A percentile compares a stretch with the other conserved stretches of the same genome.
Evolutionary conservation across 2,113 vertebrate species (phyloP).

Genomic region (Saiga tatarica): DNA sequence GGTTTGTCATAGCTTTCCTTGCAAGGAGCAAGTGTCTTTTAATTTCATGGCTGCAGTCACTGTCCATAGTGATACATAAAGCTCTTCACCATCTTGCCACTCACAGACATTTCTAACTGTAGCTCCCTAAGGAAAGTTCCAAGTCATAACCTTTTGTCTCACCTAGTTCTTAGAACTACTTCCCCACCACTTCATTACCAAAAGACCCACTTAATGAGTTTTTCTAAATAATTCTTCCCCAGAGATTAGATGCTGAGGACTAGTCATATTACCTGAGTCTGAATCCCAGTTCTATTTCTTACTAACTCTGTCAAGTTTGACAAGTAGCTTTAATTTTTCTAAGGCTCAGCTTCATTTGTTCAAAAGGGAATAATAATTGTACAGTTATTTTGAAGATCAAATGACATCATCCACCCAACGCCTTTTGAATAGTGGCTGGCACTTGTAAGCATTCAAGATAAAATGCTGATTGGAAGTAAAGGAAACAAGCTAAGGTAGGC

Average conservation of each 20-base stretch:
- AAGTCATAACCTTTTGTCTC: not conserved
- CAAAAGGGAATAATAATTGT: conserved; percentile 25
- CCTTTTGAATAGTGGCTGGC: not conserved
- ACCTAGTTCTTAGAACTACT: not conserved
- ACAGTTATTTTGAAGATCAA: not conserved
- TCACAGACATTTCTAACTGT: not conserved
- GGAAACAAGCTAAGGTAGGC: not conserved
- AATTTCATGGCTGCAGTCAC: not conserved
- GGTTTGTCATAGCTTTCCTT: not conserved
- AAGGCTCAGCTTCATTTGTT: not conserved
- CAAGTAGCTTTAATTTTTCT: conserved; percentile 15
- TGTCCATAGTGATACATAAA: not conserved
- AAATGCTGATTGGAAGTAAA: conserved; percentile 12
- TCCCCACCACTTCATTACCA: not conserved
- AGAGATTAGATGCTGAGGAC: not conserved
- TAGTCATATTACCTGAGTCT: not conserved
- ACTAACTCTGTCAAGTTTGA: not conserved
- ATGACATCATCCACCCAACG: conserved; percentile 3
- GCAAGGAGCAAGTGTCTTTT: not conserved
- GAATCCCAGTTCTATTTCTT: not conserved
- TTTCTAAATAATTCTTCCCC: conserved; percentile 8
- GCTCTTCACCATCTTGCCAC: not conserved
- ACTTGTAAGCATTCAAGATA: conserved; percentile 10
- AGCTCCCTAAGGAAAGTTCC: not conserved
- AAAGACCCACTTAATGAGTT: conserved; percentile 4